Evolutionary conservation across 2,797 vertebrate genomes (phyloP).

Genomic region (Taeniopygia guttata): DNA sequence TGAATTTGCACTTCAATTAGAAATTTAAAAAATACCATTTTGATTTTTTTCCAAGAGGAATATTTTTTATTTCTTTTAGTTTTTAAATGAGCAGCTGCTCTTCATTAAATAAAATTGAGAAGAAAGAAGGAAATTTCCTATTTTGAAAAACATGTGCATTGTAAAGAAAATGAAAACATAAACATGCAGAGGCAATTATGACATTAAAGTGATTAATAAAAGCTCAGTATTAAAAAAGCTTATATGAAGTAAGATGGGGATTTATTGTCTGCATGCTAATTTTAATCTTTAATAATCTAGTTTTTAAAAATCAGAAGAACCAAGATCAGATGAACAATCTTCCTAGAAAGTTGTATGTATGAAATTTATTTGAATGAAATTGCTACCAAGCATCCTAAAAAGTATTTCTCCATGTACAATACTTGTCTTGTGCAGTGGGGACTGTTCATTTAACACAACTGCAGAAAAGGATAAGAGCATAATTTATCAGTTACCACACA

Average conservation of each 20-base stretch:
- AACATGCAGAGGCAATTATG: not conserved
- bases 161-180: not conserved
- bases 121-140: not conserved
- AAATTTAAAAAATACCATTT: not conserved
- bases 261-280: not conserved
- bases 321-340: not conserved
- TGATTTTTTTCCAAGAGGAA: not conserved
- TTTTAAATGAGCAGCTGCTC: not conserved
- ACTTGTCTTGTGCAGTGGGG: not conserved
- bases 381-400: not conserved
- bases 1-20: not conserved
- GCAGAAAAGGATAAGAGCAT: not conserved
- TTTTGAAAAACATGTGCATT: not conserved
- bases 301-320: not conserved
- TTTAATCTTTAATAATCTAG: not conserved
- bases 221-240: not conserved
- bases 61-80: not conserved
- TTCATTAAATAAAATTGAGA: not conserved
- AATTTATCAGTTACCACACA: not conserved
- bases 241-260: not conserved
- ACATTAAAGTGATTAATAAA: not conserved
- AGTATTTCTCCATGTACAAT: not conserved
- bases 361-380: not conserved
- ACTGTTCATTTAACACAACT: not conserved
- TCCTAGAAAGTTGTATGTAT: not conserved